Evolutionary conservation across 2,113 vertebrate species (phyloP).

Genomic region (Prochilodus magdalenae): DNA sequence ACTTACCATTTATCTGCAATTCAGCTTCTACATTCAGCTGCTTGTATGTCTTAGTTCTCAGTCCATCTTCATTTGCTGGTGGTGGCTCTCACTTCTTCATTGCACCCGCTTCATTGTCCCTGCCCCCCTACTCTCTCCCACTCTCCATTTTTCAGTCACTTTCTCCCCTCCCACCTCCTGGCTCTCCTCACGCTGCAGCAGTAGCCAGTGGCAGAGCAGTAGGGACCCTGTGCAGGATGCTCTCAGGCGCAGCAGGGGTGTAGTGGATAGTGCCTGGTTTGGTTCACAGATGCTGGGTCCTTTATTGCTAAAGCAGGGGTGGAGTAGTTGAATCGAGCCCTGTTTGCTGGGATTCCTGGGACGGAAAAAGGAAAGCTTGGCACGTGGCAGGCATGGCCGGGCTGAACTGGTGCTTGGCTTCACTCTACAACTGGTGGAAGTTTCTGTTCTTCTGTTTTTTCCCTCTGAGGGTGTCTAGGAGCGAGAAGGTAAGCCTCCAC

Average conservation of each 20-base stretch:
- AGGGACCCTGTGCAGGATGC: slow-evolving; percentile 12
- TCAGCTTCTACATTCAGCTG: background rate
- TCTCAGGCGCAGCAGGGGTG: slow-evolving; percentile 38
- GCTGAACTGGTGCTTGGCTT: slow-evolving; percentile 81
- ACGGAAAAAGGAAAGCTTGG: slow-evolving; percentile 4
- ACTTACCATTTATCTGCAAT: slow-evolving; percentile 1
- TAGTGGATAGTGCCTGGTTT: slow-evolving; percentile 28
- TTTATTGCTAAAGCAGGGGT: slow-evolving; percentile 1
- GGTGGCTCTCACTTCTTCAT: slow-evolving; percentile 5
- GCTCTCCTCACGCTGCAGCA: slow-evolving; percentile 69
- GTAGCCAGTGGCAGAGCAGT: slow-evolving; percentile 61
- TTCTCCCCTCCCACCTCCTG: slow-evolving; percentile 52
- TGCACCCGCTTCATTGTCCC: slow-evolving; percentile 35
- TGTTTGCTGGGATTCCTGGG: slow-evolving; percentile 30
- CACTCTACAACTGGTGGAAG: slow-evolving; percentile 82
- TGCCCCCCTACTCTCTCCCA: slow-evolving; percentile 58
- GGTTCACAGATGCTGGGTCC: slow-evolving; percentile 39
- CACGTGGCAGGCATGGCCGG: slow-evolving; percentile 75
- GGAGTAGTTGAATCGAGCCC: slow-evolving; percentile 15
- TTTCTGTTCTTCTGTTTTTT: slow-evolving; percentile 83
- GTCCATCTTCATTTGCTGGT: background rate
- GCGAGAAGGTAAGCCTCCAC: slow-evolving; percentile 68
- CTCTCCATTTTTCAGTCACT: slow-evolving; percentile 54
- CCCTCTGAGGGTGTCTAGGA: slow-evolving; percentile 71
- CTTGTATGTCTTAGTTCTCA: slow-evolving; percentile 16